A percentile compares a stretch with the other conserved stretches of the same genome.
Conservation (phyloP, 2,113 vertebrate species). For the Perca flavescens region DNA sequence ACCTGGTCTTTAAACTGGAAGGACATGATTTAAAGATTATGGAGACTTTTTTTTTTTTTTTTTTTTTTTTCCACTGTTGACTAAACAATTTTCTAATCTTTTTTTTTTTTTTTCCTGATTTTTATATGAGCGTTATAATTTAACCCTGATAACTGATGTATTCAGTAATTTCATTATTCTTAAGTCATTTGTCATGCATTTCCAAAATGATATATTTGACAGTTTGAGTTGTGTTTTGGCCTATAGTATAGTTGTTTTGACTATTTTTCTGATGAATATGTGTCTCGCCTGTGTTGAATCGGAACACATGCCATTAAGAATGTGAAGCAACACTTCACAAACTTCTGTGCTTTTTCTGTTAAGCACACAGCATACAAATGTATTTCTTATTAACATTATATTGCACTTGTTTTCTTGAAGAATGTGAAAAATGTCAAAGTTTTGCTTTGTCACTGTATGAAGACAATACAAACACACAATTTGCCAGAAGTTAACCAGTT, state of each 20-base stretch:
- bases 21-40: slow-evolving; percentile 84
- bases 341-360: slow-evolving; percentile 40
- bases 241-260: slow-evolving; percentile 28
- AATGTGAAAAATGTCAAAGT: slow-evolving; percentile 27
- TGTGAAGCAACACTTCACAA: slow-evolving; percentile 36
- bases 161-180: slow-evolving; percentile 27
- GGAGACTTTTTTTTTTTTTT: slow-evolving; percentile 78
- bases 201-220: slow-evolving; percentile 35
- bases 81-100: slow-evolving; percentile 62
- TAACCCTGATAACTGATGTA: slow-evolving; percentile 55
- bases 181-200: slow-evolving; percentile 51
- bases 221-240: slow-evolving; percentile 51
- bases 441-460: slow-evolving; percentile 47
- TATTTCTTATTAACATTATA: slow-evolving; percentile 48
- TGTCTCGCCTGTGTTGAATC: slow-evolving; percentile 35
- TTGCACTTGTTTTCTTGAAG: slow-evolving; percentile 54
- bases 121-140: slow-evolving; percentile 67
- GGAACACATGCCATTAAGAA: slow-evolving; percentile 33
- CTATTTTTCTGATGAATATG: slow-evolving; percentile 31
- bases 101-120: slow-evolving; percentile 14
- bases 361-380: slow-evolving; percentile 48
- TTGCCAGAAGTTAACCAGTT: slow-evolving; percentile 38
- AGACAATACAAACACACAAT: slow-evolving; percentile 40
- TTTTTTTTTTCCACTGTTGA: slow-evolving; percentile 72
- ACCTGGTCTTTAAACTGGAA: slow-evolving; percentile 92